These are phyloP conservation scores for Zeuzera pyrina DNA, from an alignment of 2,888 invertebrate genomes.

Conservation along the genomic window DNA sequence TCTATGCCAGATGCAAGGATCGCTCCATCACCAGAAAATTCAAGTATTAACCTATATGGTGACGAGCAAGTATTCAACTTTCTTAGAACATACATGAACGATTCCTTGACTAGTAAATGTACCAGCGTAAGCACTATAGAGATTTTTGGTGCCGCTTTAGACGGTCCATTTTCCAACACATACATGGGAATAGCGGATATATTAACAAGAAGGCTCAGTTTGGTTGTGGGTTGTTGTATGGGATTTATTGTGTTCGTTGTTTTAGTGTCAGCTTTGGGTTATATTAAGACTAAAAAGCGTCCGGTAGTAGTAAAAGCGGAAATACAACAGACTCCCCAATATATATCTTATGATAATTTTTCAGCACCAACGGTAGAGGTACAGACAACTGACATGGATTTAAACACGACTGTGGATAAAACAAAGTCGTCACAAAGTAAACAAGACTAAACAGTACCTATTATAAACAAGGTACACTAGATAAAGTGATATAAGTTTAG, in stretches of 20 bases:
- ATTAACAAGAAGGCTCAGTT: slow-evolving; percentile 84
- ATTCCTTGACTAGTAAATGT: slow-evolving; percentile 83
- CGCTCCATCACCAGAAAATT: slow-evolving; percentile 49
- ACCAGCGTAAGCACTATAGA: slow-evolving; percentile 83
- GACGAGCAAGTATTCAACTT: slow-evolving; percentile 73
- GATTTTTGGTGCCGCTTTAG: slow-evolving; percentile 76
- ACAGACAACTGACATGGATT: slow-evolving; percentile 59
- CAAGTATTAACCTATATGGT: slow-evolving; percentile 62
- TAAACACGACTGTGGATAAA: slow-evolving; percentile 60
- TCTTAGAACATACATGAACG: slow-evolving; percentile 61
- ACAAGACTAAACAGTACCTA: slow-evolving; percentile 27
- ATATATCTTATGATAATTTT: slow-evolving; percentile 80
- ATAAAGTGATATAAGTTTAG: slow-evolving; percentile 9
- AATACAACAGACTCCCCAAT: slow-evolving; percentile 81
- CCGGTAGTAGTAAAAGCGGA: slow-evolving; percentile 82
- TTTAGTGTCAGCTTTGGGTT: slow-evolving; percentile 86
- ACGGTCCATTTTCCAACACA: slow-evolving; percentile 73
- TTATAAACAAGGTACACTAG: not conserved
- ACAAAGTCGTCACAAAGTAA: slow-evolving; percentile 43
- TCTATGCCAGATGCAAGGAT: slow-evolving; percentile 67
- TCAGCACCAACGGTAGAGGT: slow-evolving; percentile 49
- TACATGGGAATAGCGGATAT: slow-evolving; percentile 82
- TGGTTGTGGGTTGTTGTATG: slow-evolving; percentile 90
- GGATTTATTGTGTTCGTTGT: slow-evolving; percentile 89
- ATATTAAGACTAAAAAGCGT: slow-evolving; percentile 89